Evolutionary conservation across 2,888 invertebrate species (phyloP).

Genomic region (Apotomis turbidana): DNA sequence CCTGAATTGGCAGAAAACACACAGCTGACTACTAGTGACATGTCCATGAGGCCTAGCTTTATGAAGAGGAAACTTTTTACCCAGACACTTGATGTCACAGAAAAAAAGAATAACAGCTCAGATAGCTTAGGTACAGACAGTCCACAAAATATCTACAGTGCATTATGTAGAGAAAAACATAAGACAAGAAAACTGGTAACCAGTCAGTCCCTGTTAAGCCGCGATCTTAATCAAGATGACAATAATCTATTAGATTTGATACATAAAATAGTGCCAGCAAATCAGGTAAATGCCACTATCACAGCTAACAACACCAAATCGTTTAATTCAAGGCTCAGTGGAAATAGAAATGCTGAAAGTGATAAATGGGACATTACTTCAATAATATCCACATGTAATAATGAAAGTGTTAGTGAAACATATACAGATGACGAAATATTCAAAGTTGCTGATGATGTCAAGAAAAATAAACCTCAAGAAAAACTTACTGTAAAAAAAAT

Average conservation of each 20-base stretch:
- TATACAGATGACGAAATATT: conserved; percentile 77
- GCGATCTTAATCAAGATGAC: conserved; percentile 63
- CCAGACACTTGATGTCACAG: conserved; percentile 70
- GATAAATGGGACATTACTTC: conserved; percentile 68
- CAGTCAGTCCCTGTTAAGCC: conserved; percentile 67
- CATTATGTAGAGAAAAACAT: conserved; percentile 63
- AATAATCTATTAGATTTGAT: conserved; percentile 70
- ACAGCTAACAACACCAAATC: conserved; percentile 53
- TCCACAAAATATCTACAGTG: conserved; percentile 60
- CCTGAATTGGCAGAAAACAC: conserved; percentile 37
- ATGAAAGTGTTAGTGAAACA: conserved; percentile 67
- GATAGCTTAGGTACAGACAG: conserved; percentile 58
- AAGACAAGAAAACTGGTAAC: conserved; percentile 69
- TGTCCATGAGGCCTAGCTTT: conserved; percentile 72
- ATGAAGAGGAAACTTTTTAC: conserved; percentile 75
- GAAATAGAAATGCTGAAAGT: conserved; percentile 47
- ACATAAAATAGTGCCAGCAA: conserved; percentile 72
- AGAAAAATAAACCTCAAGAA: conserved; percentile 42
- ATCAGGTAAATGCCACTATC: conserved; percentile 65
- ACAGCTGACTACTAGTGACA: conserved; percentile 51
- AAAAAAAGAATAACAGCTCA: conserved; percentile 59
- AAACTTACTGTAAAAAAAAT: conserved; percentile 35
- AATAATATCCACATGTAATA: conserved; percentile 61
- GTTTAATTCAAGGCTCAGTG: conserved; percentile 47
- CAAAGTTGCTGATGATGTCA: conserved; percentile 43